Base-by-base conservation (phyloP, 2,797 vertebrate genomes). In the Florisuga fusca region DNA sequence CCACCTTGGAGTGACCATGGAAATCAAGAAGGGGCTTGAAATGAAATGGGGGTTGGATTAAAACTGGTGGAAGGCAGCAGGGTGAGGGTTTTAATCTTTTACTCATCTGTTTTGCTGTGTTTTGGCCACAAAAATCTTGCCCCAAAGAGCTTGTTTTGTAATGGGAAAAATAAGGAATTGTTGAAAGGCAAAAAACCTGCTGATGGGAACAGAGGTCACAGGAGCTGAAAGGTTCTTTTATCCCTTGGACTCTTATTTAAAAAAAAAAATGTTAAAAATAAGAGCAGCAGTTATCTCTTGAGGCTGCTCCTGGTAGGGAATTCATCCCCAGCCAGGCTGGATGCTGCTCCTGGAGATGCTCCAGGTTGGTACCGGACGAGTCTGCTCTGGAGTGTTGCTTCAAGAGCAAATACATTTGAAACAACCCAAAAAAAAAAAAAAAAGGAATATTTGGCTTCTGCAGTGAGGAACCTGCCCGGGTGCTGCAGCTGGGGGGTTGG, bases 1-100 rank as follows among this genome's bases (percentile, higher is more conserved):
- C 36, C 38, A 1, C 26, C 19, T 23, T 4, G 8, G 0, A 17
- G 46, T 50, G 18, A 5, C 4, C 1, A 1, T 19, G 12, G 31
- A 7, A 54, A 26, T 12, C 38, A 34, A 21, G 7, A 31, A 36
- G 8, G 4, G 45, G 6, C 20, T 69, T 38, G 38, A 38, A 38
- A 38, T 38, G 38, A 38, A 38, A 38, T 38, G 38, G 38, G 38
- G 38, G 38, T 38, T 38, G 38, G 38, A 38, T 38, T 12, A 38
- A 38, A 38, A 12, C 38, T 38, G 38, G 38, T 38, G 61, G 53
- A 26, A 34, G 34, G 33, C 38, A 50, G 62, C 0, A 0, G 33
- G 23, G 16, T 41, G 48, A 6, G 25, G 11, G 54, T 58, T 81
- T 75, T 59, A 11, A 84, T 67, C 55, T 82, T 61, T 10, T 53